Percentiles rank a stretch among this genome's conserved stretches.
These are phyloP conservation scores for Thecophora atra DNA, from an alignment of 2,888 invertebrate genomes.

Conservation along the genomic window DNA sequence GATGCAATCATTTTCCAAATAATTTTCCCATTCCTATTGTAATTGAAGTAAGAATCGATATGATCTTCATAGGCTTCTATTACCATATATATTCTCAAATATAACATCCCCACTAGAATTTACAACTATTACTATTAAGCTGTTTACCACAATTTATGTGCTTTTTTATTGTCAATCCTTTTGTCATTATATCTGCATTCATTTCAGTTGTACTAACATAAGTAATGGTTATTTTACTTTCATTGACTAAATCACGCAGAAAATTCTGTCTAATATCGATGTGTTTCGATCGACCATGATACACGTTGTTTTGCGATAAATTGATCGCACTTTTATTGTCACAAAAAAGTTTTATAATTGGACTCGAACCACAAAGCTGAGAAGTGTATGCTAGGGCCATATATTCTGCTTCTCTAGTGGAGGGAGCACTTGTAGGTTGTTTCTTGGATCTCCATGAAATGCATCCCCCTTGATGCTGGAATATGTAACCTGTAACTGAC, in stretches of 20 bases:
- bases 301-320: too few relatives aligned
- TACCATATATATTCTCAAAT: too few relatives aligned
- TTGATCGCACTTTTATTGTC: neutral
- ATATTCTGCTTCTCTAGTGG: slow-evolving; percentile 43
- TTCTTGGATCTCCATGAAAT: slow-evolving; percentile 39
- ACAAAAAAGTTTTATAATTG: neutral
- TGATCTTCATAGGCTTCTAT: too few relatives aligned
- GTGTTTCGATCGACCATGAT: too few relatives aligned
- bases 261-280: too few relatives aligned
- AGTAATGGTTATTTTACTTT: too few relatives aligned
- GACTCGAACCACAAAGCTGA: neutral
- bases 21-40: too few relatives aligned
- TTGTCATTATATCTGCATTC: slow-evolving; percentile 10
- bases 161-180: neutral
- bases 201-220: neutral
- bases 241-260: too few relatives aligned
- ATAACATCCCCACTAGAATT: too few relatives aligned
- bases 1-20: too few relatives aligned
- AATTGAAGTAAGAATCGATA: too few relatives aligned
- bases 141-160: neutral
- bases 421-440: slow-evolving; percentile 41
- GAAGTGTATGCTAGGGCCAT: slow-evolving; percentile 39
- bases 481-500: slow-evolving; percentile 40
- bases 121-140: neutral
- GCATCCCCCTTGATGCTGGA: slow-evolving; percentile 34